Base-by-base conservation (phyloP, 2,113 vertebrate genomes). In the Castor canadensis region DNA sequence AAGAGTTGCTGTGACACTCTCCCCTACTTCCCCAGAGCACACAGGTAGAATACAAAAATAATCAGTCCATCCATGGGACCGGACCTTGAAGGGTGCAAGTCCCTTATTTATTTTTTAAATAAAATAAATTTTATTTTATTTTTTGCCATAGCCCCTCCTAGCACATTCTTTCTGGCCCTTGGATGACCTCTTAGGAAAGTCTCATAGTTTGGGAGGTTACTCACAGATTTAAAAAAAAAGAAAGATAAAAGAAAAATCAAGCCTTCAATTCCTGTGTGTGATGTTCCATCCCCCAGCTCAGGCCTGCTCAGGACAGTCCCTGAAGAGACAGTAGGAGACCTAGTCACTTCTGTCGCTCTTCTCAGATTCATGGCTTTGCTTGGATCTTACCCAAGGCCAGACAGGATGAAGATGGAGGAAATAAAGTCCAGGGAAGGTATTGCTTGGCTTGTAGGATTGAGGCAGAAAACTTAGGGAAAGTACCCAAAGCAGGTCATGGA, bases 11-110 rank as follows among this genome's bases (percentile, higher is more conserved):
- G 15, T 9, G 22, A 1, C 45, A 3, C 20, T 4, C 10, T 80
- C 32, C 72, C 35, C 72, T 1, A 3, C 13, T 2, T 35, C 9
- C 30, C 20, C 0, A 40, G 47, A 11, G 16, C 32, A 28, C 13
- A 22, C 43, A 7, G 28, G 54, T 54, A 43, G 26, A 35, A 16
- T 2, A 22, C 7, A 3, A 26, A 9, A 2, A 5, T 6, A 10
- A n/a, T 4, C 52, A 1, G 2, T 22, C 38, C 3, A 6, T 11
- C 0, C 13, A 1, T n/a, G 40, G 35, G 7, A 10, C 52, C n/a
- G 10, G 10, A 3, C 47, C 52, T n/a, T 13, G 47, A 13, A 30
- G 52, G 58, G 13, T 0, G 0, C 32, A 43, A 30, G 35, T 43
- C 15, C 26, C 32, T 6, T n/a, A 49, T 35, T 49, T 47, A 20